Percentiles rank a stretch among this genome's conserved stretches.
These are phyloP conservation scores for Phlogophora meticulosa DNA, from an alignment of 2,888 invertebrate species.

Conservation along the genomic window DNA sequence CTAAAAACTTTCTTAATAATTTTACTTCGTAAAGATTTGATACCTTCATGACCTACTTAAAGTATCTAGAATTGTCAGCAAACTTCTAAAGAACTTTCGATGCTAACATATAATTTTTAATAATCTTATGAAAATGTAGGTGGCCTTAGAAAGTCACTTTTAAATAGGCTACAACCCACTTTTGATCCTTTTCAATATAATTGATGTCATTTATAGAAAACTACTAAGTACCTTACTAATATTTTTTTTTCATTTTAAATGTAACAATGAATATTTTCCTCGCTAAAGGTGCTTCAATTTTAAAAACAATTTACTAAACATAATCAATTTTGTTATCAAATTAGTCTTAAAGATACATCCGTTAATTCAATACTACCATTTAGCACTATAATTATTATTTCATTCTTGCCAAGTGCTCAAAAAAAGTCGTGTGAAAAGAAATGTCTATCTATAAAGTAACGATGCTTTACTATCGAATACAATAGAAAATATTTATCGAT, in stretches of 20 bases:
- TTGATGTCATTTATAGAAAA: neutral
- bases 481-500: conserved; percentile 21
- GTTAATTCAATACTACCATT: too few species aligned
- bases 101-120: conserved; percentile 8
- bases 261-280: too few species aligned
- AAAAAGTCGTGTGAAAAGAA: too few species aligned
- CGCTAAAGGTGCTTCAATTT: too few species aligned
- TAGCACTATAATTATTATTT: too few species aligned
- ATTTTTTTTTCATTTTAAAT: neutral
- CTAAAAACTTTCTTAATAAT: too few species aligned
- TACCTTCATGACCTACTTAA: conserved; percentile 13
- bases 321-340: too few species aligned
- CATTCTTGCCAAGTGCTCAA: too few species aligned
- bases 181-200: conserved; percentile 3
- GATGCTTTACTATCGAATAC: too few species aligned
- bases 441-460: too few species aligned
- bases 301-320: too few species aligned
- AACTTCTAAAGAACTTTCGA: conserved; percentile 33
- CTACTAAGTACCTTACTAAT: neutral
- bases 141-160: conserved; percentile 30
- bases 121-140: neutral
- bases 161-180: conserved; percentile 1
- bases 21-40: neutral
- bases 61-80: conserved; percentile 11
- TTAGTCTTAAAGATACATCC: too few species aligned